Evolutionary conservation across 2,888 invertebrate species (phyloP).

Genomic region (Dioctria linearis): DNA sequence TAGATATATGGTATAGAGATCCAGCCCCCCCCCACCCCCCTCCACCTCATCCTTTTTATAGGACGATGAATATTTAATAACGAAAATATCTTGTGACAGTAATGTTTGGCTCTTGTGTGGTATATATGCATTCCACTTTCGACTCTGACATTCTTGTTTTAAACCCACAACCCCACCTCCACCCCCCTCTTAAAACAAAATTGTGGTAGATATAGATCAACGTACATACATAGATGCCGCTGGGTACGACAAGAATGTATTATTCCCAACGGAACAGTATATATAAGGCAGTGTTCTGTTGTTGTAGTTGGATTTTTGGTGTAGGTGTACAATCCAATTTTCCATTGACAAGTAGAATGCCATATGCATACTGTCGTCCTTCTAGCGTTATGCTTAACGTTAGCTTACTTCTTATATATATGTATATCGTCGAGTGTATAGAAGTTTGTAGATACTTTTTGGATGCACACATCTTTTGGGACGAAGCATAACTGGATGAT

Average conservation of each 20-base stretch:
- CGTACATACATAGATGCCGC: neutral
- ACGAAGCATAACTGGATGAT: slow-evolving; percentile 36
- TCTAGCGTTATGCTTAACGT: neutral
- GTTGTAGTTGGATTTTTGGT: neutral
- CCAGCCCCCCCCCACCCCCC: neutral
- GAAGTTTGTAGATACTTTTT: no score
- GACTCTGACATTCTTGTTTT: neutral
- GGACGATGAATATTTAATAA: slow-evolving; percentile 50
- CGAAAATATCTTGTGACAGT: slow-evolving; percentile 46
- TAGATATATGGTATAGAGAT: neutral
- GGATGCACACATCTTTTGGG: neutral
- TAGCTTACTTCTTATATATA: neutral
- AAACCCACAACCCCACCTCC: slow-evolving; percentile 4
- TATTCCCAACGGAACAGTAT: slow-evolving; percentile 27
- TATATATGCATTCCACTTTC: slow-evolving; percentile 4
- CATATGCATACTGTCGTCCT: neutral
- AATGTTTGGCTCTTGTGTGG: slow-evolving; percentile 13
- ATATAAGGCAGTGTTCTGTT: no score
- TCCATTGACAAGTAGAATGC: slow-evolving; percentile 18
- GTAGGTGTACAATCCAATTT: slow-evolving; percentile 37
- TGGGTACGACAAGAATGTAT: slow-evolving; percentile 25
- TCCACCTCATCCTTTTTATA: neutral
- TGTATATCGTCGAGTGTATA: neutral
- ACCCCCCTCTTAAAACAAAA: neutral
- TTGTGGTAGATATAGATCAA: slow-evolving; percentile 22